Percentiles rank a stretch among this genome's conserved stretches.
These are phyloP conservation scores for Kryptolebias ocellatus DNA, from an alignment of 2,797 vertebrate species.

Conservation along the genomic window DNA sequence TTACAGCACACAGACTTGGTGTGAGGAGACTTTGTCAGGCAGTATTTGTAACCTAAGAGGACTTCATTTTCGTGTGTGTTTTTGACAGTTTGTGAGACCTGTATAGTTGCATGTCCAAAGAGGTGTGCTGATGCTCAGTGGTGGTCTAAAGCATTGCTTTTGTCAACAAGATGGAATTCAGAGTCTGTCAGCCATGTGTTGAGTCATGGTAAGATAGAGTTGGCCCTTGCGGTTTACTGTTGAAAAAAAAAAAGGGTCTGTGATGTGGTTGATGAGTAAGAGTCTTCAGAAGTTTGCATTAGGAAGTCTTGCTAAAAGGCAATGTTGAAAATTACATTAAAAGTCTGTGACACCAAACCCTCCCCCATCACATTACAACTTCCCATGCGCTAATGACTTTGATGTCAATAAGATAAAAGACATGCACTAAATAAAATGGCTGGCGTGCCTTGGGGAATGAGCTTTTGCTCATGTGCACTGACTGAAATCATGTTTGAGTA, in stretches of 20 bases:
- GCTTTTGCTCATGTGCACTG: slow-evolving; percentile 22
- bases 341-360: slow-evolving; percentile 28
- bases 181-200: slow-evolving; percentile 34
- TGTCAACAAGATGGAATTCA: slow-evolving; percentile 62
- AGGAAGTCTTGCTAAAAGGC: slow-evolving; percentile 2
- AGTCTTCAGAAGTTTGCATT: slow-evolving; percentile 28
- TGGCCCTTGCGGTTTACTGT: slow-evolving; percentile 60
- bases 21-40: slow-evolving; percentile 43
- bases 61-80: slow-evolving; percentile 27
- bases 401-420: slow-evolving; percentile 54
- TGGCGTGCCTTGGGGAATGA: slow-evolving; percentile 42
- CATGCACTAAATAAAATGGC: slow-evolving; percentile 33
- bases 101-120: slow-evolving; percentile 27
- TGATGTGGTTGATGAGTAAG: slow-evolving; percentile 49
- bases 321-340: slow-evolving; percentile 30
- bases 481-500: slow-evolving; percentile 38
- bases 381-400: slow-evolving; percentile 44
- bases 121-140: slow-evolving; percentile 36
- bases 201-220: slow-evolving; percentile 40
- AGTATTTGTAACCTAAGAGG: slow-evolving; percentile 57
- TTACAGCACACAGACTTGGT: slow-evolving; percentile 49
- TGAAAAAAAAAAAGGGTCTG: slow-evolving; percentile 29
- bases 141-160: slow-evolving; percentile 56
- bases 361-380: slow-evolving; percentile 25
- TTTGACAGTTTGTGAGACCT: slow-evolving; percentile 27